These are phyloP conservation scores for Crotophaga sulcirostris DNA, from an alignment of 2,113 vertebrate species.

Conservation along the genomic window DNA sequence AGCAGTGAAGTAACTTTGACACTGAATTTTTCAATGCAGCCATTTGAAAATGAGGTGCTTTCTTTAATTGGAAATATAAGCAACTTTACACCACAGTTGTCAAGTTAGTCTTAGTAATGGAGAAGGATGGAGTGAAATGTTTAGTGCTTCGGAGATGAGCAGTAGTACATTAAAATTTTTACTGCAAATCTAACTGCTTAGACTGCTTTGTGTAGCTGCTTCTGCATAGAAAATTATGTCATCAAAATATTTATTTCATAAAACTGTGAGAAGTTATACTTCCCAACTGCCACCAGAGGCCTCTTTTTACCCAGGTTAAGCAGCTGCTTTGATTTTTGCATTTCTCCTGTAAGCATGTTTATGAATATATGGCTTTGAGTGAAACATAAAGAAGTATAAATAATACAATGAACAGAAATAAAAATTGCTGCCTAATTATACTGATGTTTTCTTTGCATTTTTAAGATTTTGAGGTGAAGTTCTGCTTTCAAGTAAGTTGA, in stretches of 20 bases:
- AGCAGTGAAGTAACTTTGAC: neutral
- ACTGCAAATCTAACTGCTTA: neutral
- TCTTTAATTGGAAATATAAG: neutral
- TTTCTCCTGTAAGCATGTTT: neutral
- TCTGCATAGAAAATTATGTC: neutral
- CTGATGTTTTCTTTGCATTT: neutral
- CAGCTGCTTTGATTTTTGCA: neutral
- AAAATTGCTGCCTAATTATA: neutral
- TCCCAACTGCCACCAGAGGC: slow-evolving; percentile 66
- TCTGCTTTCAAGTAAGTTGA: neutral
- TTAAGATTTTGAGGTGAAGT: neutral
- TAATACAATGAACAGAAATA: neutral
- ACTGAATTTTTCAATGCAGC: neutral
- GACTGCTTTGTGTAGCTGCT: neutral
- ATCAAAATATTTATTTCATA: neutral
- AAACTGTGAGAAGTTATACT: neutral
- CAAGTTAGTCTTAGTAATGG: neutral
- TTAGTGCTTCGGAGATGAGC: neutral
- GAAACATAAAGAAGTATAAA: neutral
- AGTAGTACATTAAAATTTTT: neutral
- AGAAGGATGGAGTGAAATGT: neutral
- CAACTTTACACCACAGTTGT: neutral
- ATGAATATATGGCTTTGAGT: neutral
- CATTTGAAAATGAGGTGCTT: neutral
- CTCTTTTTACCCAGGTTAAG: slow-evolving; percentile 61